Base-by-base conservation (phyloP, 2,113 vertebrate species). In the Lanius collurio region DNA sequence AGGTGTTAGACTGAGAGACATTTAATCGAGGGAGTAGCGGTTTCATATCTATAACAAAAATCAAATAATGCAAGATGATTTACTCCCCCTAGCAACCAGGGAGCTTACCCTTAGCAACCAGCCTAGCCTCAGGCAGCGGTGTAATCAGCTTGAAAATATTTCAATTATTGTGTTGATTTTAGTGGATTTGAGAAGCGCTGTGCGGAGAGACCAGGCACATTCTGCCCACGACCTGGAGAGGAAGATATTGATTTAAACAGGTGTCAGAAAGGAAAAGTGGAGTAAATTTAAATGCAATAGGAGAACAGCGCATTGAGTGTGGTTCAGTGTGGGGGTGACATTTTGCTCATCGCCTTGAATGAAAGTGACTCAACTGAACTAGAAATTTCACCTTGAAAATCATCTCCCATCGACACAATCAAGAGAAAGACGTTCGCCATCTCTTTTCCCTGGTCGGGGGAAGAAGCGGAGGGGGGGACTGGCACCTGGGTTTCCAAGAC, bases 111-210 rank as follows among this genome's bases (percentile, higher is more conserved):
- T 99, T 99, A 99, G 99, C 99, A 99, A 99, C 99, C 99, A 99
- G 99, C 98, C 98, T 98, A 98, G 99, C 99, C 99, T 98, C 98
- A 94, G 99, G 99, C 99, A 98, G 98, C 97, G 97, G 99, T 99
- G 99, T 99, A 99, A 99, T 99, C 99, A 99, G 99, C 99, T 99
- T 99, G 99, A 99, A 99, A 99, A 99, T 99, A 99, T 99, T 99
- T 99, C 99, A 99, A 99, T 99, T 99, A 99, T 99, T 99, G 99
- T 99, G 99, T 99, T 99, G 99, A 99, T 99, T 99, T 99, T 99
- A 99, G 99, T 99, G 99, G 99, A 99, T 99, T 99, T 99, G 99
- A 99, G 99, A 99, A 99, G 99, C 99, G 98, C 98, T 98, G 98
- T 98, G 98, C 98, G 98, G 98, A 98, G 99, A 98, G 98, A 98